A percentile compares a stretch with the other conserved stretches of the same genome.
Conservation (phyloP, 2,113 vertebrate species). For the Hippocampus comes region DNA sequence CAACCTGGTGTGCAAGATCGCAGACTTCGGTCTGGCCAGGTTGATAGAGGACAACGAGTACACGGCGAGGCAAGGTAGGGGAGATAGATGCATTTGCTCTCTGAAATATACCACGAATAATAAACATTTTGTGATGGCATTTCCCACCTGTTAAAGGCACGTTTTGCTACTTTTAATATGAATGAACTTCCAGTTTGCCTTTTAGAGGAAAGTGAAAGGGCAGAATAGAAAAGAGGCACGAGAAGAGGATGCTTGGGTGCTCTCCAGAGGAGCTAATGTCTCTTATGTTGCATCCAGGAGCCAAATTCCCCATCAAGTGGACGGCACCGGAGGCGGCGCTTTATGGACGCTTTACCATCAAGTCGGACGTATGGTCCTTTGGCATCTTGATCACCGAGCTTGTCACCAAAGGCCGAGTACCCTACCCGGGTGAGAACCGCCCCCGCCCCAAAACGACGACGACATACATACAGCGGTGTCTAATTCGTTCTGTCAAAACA, state of each 20-base stretch:
- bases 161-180: neutral
- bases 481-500: too few relatives aligned
- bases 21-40: conserved; percentile 93
- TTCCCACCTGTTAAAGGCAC: neutral
- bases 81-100: neutral
- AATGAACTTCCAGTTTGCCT: neutral
- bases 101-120: neutral
- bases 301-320: conserved; percentile 97
- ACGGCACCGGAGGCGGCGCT: conserved; percentile 91
- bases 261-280: conserved; percentile 33
- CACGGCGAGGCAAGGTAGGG: conserved; percentile 89
- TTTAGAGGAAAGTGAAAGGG: neutral
- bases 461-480: too few relatives aligned
- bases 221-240: neutral
- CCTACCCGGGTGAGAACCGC: conserved; percentile 84
- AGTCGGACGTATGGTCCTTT: conserved; percentile 95
- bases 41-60: conserved; percentile 97
- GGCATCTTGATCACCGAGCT: conserved; percentile 91
- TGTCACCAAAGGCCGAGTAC: conserved; percentile 93
- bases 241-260: neutral
- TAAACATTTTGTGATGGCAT: neutral
- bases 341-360: conserved; percentile 94
- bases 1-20: conserved; percentile 95
- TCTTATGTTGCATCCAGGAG: conserved; percentile 71
- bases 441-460: too few relatives aligned